phyloP scores from a whole-genome alignment of 2,113 vertebrate species.

The Ornithorhynchus anatinus region DNA sequence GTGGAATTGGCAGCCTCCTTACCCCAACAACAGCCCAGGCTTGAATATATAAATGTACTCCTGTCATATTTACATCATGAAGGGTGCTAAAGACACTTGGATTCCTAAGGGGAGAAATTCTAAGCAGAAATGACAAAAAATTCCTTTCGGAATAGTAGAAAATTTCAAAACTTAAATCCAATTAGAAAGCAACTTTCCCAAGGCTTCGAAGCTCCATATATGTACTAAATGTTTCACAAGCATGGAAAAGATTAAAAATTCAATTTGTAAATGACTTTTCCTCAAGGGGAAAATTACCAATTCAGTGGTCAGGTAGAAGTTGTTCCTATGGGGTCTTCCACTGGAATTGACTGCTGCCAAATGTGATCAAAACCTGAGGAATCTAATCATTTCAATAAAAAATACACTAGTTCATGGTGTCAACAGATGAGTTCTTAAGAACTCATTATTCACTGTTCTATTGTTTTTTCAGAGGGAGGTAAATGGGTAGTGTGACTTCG shows the following conservation, averaged over 20 bases:
- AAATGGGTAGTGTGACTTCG: too few relatives aligned
- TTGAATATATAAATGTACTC: conserved; percentile 7
- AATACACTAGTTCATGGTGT: too few relatives aligned
- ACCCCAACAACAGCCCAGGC: accelerated
- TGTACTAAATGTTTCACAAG: neutral
- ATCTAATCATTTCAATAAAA: neutral
- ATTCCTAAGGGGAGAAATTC: neutral
- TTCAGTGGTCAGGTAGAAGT: conserved; percentile 24
- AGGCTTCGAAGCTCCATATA: neutral
- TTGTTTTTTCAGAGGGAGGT: too few relatives aligned
- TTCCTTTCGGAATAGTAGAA: conserved; percentile 5
- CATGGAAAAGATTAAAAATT: conserved; percentile 17
- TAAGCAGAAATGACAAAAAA: neutral
- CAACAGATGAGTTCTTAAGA: too few relatives aligned
- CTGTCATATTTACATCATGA: conserved; percentile 16
- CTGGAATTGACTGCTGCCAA: neutral
- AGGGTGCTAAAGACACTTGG: neutral
- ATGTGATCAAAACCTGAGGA: neutral
- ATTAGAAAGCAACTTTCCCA: accelerated
- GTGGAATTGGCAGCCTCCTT: conserved; percentile 30
- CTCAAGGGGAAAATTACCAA: conserved; percentile 16
- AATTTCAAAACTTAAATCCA: neutral
- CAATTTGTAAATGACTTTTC: conserved; percentile 7
- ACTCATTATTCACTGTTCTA: too few relatives aligned
- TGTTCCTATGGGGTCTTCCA: neutral